Evolutionary conservation across 2,888 invertebrate genomes (phyloP).

Genomic region (Amphipoea lucens): DNA sequence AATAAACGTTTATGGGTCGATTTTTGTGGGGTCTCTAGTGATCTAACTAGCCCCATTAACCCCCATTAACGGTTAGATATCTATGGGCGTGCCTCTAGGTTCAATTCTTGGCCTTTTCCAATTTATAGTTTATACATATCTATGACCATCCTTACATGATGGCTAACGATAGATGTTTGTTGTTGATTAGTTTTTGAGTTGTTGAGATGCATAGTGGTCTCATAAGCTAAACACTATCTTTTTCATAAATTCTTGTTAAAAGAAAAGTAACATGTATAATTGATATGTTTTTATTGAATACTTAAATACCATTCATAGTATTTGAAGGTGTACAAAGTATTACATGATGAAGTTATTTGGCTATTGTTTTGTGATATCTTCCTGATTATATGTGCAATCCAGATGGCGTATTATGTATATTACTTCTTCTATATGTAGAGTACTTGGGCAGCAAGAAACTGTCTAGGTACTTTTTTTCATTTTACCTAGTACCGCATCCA

Average conservation of each 20-base stretch:
- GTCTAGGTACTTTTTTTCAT: slow-evolving; percentile 2
- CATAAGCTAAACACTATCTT: not conserved
- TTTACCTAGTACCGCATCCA: slow-evolving; percentile 5
- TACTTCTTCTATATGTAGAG: not conserved
- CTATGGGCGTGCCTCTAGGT: not conserved
- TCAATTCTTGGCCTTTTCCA: not conserved
- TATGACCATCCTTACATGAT: not conserved
- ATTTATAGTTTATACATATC: not conserved
- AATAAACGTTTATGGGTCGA: not conserved
- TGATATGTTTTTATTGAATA: slow-evolving; percentile 22
- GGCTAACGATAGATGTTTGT: not conserved
- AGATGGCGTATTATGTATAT: not conserved
- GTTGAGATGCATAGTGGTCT: not conserved
- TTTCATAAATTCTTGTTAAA: not conserved
- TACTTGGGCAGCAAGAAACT: not conserved
- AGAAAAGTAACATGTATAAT: not conserved
- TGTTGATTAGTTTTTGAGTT: not conserved
- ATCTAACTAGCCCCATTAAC: too few species aligned
- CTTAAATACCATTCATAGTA: slow-evolving; percentile 23
- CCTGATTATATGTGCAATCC: not conserved
- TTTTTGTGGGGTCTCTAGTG: too few species aligned
- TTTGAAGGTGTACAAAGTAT: slow-evolving; percentile 19
- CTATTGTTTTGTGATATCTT: not conserved
- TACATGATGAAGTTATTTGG: not conserved
- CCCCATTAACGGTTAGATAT: too few species aligned